phyloP scores from a whole-genome alignment of 2,888 invertebrate genomes.

The Eupithecia inturbata region DNA sequence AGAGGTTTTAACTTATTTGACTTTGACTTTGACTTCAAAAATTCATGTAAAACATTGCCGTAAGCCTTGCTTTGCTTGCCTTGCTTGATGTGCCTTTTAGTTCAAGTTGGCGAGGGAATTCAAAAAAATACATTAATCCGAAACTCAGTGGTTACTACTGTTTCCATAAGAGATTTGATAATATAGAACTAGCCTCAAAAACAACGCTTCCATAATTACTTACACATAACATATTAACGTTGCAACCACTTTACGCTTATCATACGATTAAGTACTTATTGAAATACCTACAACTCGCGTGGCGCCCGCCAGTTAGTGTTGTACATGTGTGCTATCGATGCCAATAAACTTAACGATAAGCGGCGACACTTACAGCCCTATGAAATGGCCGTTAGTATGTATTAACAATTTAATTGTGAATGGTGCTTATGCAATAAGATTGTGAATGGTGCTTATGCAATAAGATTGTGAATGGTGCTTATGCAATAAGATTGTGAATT shows the following conservation, averaged over 20 bases:
- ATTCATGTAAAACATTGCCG: too few species aligned
- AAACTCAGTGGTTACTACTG: neutral
- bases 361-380: slow-evolving; percentile 23
- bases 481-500: slow-evolving; percentile 22
- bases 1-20: too few species aligned
- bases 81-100: neutral
- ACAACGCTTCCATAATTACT: neutral
- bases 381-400: slow-evolving; percentile 21
- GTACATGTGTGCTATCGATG: slow-evolving; percentile 28
- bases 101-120: neutral
- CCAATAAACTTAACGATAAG: slow-evolving; percentile 26
- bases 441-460: slow-evolving; percentile 17
- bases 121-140: too few species aligned
- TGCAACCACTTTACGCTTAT: neutral
- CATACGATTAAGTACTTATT: neutral
- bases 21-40: too few species aligned
- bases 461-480: slow-evolving; percentile 19
- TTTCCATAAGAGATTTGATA: neutral
- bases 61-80: too few species aligned
- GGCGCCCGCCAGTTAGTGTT: slow-evolving; percentile 22
- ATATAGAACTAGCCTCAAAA: neutral
- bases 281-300: slow-evolving; percentile 16
- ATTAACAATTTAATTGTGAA: slow-evolving; percentile 26
- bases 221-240: neutral
- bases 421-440: slow-evolving; percentile 19